Evolutionary conservation across 2,888 invertebrate species (phyloP), one percentile per base, ranked within the genome.

Genomic region (Drosophila gaucha): DNA sequence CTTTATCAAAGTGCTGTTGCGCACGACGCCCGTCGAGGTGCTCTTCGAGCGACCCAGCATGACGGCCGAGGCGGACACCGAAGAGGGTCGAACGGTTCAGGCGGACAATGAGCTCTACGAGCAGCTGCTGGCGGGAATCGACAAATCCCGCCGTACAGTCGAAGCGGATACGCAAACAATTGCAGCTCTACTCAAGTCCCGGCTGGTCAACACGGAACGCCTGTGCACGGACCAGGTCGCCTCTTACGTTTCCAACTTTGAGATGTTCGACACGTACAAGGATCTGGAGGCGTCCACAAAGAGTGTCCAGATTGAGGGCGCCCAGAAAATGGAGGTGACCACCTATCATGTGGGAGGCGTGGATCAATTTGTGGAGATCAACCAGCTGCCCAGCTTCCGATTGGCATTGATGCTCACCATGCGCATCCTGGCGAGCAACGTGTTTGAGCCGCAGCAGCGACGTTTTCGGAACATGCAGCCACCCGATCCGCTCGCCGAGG

Each of bases 161-260:
- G 90, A 93, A n/a, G 93, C 94, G 8, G 96, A 95, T 90, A 94
- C 95, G 0, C 96, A 96, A 91, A 96, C 96, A 0, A 91, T 92
- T 30, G 92, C 92, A 39, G 90, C 92, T 26, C 91, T 95, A 6
- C 92, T 92, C 10, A 96, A 96, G 89, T 93, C 94, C 0, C 92
- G 95, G 12, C 93, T 94, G 59, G 95, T 95, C 0, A 93, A 94
- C 28, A 93, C 94, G 0, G 92, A 92, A 1, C 91, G 93, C 22
- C 93, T 93, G 0, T 91, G 92, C 55, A 94, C 93, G 57, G 92
- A 91, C 52, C 94, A 95, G 80, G 93, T 93, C 3, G 92, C 92
- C 1, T 93, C 94, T 0, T 95, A 95, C 86, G 96, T 95, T 0
- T 96, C 96, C 0, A 93, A 94, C 84, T 96, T 96, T 94, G 95